phyloP scores from a whole-genome alignment of 2,113 vertebrate species.

The Syngnathus floridae region DNA sequence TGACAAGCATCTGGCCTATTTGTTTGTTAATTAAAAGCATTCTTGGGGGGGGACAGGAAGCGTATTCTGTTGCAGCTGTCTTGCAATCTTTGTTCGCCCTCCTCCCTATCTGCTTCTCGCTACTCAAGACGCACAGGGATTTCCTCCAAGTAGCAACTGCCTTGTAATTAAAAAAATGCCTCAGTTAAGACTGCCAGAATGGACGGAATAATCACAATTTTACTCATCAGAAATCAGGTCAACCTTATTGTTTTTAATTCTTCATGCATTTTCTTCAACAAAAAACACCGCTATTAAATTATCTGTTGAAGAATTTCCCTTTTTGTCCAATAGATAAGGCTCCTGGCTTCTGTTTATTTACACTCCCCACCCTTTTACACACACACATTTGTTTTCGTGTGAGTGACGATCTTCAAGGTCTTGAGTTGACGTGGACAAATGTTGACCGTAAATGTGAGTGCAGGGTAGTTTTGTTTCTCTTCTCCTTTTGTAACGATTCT shows the following conservation, averaged over 20 bases:
- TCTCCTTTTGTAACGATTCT: not conserved
- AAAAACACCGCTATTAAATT: conserved; percentile 3
- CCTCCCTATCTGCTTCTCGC: conserved; percentile 6
- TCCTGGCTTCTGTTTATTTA: conserved; percentile 12
- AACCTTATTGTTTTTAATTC: not conserved
- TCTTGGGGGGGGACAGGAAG: conserved; percentile 34
- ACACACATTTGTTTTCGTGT: not conserved
- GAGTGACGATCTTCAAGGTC: not conserved
- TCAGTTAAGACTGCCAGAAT: not conserved
- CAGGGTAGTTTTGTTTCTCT: not conserved
- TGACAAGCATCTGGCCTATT: conserved; percentile 25
- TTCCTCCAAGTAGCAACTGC: conserved; percentile 20
- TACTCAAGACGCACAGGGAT: conserved; percentile 4
- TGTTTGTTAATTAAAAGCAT: conserved; percentile 42
- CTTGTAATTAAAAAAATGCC: conserved; percentile 44
- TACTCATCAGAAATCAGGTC: not conserved
- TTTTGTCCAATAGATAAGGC: conserved; percentile 34
- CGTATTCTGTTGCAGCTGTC: conserved; percentile 47
- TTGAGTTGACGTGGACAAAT: not conserved
- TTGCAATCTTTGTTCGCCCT: conserved; percentile 11
- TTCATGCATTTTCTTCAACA: not conserved
- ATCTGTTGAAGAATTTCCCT: conserved; percentile 27
- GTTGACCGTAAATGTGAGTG: not conserved
- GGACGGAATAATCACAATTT: not conserved
- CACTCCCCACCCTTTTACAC: not conserved